Evolutionary conservation across 1,140 invertebrate species (phyloP).

Genomic region (Araneus ventricosus): DNA sequence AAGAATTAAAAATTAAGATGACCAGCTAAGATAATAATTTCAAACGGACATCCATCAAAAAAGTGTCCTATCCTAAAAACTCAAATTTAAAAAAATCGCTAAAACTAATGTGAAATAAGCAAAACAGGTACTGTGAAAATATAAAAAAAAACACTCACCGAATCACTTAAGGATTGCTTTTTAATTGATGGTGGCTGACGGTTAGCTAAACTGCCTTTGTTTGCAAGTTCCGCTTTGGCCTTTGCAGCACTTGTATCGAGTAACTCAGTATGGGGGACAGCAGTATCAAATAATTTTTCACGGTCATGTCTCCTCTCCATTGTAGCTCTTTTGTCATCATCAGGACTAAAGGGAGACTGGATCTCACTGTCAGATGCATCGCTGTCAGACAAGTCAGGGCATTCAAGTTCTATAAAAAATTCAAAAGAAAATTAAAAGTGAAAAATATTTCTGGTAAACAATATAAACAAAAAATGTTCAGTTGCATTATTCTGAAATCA

Average conservation of each 20-base stretch:
- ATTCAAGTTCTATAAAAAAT: slow-evolving; percentile 54
- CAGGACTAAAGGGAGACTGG: slow-evolving; percentile 83
- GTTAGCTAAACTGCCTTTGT: slow-evolving; percentile 83
- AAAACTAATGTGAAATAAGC: no score
- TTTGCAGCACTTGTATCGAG: slow-evolving; percentile 93
- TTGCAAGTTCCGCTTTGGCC: slow-evolving; percentile 92
- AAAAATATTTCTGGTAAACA: neutral
- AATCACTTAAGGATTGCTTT: slow-evolving; percentile 76
- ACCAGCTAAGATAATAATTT: no score
- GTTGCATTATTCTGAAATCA: neutral
- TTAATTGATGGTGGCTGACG: slow-evolving; percentile 82
- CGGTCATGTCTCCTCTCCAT: slow-evolving; percentile 81
- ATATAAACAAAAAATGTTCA: neutral
- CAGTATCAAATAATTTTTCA: slow-evolving; percentile 89
- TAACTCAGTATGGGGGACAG: slow-evolving; percentile 90
- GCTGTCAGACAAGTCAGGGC: slow-evolving; percentile 84
- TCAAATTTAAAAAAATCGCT: no score
- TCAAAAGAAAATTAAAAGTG: neutral
- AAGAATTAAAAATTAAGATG: no score
- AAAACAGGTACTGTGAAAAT: neutral
- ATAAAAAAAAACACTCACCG: slow-evolving; percentile 40
- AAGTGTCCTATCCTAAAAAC: no score
- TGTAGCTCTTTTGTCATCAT: slow-evolving; percentile 84
- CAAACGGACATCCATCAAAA: no score
- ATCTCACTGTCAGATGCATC: slow-evolving; percentile 83